Evolutionary conservation across 2,888 invertebrate genomes (phyloP).

Genomic region (Coronaproctus castanopsis): DNA sequence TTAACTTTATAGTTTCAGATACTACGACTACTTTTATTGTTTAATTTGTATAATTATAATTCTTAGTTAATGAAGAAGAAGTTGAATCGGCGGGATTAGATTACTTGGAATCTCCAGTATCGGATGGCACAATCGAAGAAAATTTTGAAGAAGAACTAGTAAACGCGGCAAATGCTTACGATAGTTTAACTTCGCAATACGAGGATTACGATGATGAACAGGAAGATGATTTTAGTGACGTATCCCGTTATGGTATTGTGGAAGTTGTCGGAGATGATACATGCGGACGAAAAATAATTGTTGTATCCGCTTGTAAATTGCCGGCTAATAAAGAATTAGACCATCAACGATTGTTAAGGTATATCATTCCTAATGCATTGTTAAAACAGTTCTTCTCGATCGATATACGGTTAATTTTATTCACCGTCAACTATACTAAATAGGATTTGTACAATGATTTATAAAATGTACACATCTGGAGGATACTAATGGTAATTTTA

Average conservation of each 20-base stretch:
- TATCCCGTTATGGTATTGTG: constrained; percentile 52
- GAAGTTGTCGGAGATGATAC: constrained; percentile 67
- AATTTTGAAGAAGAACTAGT: constrained; percentile 77
- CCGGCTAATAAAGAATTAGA: constrained; percentile 59
- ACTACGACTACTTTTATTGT: no score
- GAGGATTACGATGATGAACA: constrained; percentile 21
- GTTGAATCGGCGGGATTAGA: constrained; percentile 23
- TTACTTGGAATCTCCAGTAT: constrained; percentile 45
- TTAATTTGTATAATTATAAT: neutral
- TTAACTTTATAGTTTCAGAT: no score
- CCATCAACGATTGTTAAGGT: constrained; percentile 53
- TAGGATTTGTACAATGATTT: no score
- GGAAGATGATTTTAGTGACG: constrained; percentile 43
- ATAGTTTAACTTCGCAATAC: constrained; percentile 5
- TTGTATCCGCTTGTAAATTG: constrained; percentile 80
- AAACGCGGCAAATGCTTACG: constrained; percentile 30
- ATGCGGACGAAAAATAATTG: constrained; percentile 82
- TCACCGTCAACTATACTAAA: neutral
- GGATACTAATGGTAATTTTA: no score
- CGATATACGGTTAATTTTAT: neutral
- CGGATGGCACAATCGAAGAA: constrained; percentile 74
- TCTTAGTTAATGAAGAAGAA: neutral
- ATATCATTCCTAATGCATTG: no score
- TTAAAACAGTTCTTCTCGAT: constrained; percentile 1
- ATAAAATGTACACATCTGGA: no score